Evolutionary conservation across 2,888 invertebrate genomes (phyloP), one percentile per base, ranked within the genome.

Genomic region (Digitonthophagus gazella): DNA sequence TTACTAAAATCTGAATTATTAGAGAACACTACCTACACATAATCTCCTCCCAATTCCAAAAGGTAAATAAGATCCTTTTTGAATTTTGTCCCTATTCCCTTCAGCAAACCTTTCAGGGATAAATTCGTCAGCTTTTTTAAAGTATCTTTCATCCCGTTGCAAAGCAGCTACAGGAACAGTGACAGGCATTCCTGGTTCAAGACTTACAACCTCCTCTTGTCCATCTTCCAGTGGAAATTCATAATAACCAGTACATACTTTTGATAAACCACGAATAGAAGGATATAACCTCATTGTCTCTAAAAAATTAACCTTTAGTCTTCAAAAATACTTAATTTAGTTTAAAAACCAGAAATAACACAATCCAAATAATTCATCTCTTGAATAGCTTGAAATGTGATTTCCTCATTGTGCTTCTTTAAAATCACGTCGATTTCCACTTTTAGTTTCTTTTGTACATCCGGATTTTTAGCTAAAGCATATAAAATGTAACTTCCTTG

Each of bases 401-500:
- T n/a, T n/a, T n/a, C 70, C 0, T 80, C 82, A 0, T 76, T 73
- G 65, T 81, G 68, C 19, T 78, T 77, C 1, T 74, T 67, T 15
- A 82, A 64, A 2, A 77, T 74, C 0, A 71, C 63, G 0, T 76
- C 71, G 4, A 86, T 76, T 75, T 86, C 85, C 1, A 75, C 11
- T 3, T 81, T 76, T 4, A 85, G 71, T 72, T 78, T 83, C 1
- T 80, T 74, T 71, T 86, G 85, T 1, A 83, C 72, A 1, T 82
- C 77, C 0, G 75, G 77, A 74, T 85, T 78, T 3, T 67, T 58
- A 0, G 85, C 84, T 15, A 86, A 71, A 19, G 82, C 78, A 72
- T 81, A 84, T n/a, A n/a, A n/a, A n/a, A n/a, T n/a, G n/a, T n/a
- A n/a, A n/a, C n/a, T n/a, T n/a, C n/a, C n/a, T n/a, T 1, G 81